A percentile compares a stretch with the other conserved stretches of the same genome.
These are phyloP conservation scores for Mastomys coucha DNA, from an alignment of 2,113 vertebrate genomes.

Conservation along the genomic window DNA sequence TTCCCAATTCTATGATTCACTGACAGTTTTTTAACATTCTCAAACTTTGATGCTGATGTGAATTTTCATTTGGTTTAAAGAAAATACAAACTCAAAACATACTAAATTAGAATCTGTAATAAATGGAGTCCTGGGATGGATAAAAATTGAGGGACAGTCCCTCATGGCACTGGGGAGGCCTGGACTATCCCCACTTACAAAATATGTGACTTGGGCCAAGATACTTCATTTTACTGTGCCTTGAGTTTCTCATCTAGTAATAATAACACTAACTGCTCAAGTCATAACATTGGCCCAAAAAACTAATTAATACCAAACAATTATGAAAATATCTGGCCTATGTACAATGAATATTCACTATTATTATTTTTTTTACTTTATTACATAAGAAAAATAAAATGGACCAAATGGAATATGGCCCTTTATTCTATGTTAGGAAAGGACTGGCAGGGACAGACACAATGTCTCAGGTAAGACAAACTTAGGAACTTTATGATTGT, in stretches of 20 bases:
- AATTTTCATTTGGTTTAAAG: not conserved
- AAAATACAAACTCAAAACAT: not conserved
- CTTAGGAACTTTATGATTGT: conserved; percentile 36
- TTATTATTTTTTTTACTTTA: conserved; percentile 25
- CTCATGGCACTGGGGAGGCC: fast-evolving
- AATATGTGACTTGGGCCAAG: not conserved
- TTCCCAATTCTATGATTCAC: conserved; percentile 28
- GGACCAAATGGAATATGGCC: not conserved
- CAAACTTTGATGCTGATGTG: not conserved
- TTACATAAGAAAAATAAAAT: conserved; percentile 22
- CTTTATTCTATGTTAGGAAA: conserved; percentile 48
- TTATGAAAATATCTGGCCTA: not conserved
- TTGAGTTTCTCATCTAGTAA: not conserved
- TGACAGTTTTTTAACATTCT: conserved; percentile 14
- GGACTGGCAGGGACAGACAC: not conserved
- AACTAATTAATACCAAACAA: not conserved
- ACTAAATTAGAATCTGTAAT: not conserved
- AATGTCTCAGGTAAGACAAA: conserved; percentile 31
- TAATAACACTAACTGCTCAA: not conserved
- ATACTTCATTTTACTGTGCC: not conserved
- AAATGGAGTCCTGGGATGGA: not conserved
- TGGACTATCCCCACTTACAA: not conserved
- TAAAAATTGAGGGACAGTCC: not conserved
- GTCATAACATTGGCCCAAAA: not conserved
- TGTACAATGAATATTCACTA: conserved; percentile 28